These are phyloP conservation scores for Kryptolebias ocellatus DNA, from an alignment of 2,797 vertebrate species.

Conservation along the genomic window DNA sequence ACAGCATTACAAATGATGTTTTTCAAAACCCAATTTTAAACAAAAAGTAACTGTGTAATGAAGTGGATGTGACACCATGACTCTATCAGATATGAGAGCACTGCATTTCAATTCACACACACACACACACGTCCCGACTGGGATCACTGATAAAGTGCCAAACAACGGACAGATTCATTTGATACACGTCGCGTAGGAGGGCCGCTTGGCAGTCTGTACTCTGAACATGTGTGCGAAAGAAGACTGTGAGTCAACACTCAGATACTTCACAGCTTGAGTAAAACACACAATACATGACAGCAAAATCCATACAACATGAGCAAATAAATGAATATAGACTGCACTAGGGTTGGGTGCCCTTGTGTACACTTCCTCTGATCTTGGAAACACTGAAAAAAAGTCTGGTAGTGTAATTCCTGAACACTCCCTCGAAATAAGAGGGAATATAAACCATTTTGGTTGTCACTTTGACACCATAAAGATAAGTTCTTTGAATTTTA, in stretches of 20 bases:
- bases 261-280: slow-evolving; percentile 19
- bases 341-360: slow-evolving; percentile 10
- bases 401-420: slow-evolving; percentile 55
- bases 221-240: slow-evolving; percentile 58
- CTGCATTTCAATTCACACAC: slow-evolving; percentile 14
- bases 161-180: slow-evolving; percentile 40
- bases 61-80: slow-evolving; percentile 6
- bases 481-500: slow-evolving; percentile 48
- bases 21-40: neutral
- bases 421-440: slow-evolving; percentile 47
- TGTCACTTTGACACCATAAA: slow-evolving; percentile 52
- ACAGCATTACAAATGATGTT: neutral
- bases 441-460: slow-evolving; percentile 42
- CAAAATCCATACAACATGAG: slow-evolving; percentile 35
- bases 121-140: slow-evolving; percentile 7
- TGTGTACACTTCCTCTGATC: slow-evolving; percentile 54
- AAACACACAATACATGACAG: slow-evolving; percentile 36
- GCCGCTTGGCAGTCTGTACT: slow-evolving; percentile 49
- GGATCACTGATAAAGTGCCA: slow-evolving; percentile 41
- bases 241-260: slow-evolving; percentile 47
- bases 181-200: slow-evolving; percentile 53
- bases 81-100: slow-evolving; percentile 10
- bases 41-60: neutral
- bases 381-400: slow-evolving; percentile 49
- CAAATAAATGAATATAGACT: slow-evolving; percentile 52